Evolutionary conservation across 2,888 invertebrate genomes (phyloP).

Genomic region (Mythimna albipuncta): DNA sequence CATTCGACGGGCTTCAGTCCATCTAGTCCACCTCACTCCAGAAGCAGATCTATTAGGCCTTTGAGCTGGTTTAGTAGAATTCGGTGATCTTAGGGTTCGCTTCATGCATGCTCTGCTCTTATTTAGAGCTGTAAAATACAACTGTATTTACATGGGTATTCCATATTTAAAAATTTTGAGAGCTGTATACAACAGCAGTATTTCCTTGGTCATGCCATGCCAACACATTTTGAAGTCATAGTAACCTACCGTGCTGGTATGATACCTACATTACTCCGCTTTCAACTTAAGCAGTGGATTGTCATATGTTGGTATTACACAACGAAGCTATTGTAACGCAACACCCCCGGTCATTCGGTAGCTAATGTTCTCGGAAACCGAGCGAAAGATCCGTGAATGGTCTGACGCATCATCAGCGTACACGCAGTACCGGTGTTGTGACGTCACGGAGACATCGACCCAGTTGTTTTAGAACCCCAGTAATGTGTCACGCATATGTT

Average conservation of each 20-base stretch:
- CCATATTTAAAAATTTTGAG: too few species aligned
- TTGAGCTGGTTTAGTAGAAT: too few species aligned
- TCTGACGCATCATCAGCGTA: conserved; percentile 66
- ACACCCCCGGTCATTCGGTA: conserved; percentile 36
- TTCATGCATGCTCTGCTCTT: too few species aligned
- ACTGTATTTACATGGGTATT: too few species aligned
- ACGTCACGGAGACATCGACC: conserved; percentile 63
- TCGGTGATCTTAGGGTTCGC: too few species aligned
- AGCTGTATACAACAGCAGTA: conserved; percentile 1
- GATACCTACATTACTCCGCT: conserved; percentile 35
- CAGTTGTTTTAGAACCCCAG: conserved; percentile 36
- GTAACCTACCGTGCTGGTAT: background rate
- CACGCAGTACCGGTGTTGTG: conserved; percentile 64
- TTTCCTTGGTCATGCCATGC: background rate
- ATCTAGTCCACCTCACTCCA: too few species aligned
- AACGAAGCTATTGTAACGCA: conserved; percentile 44
- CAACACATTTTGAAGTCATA: conserved; percentile 8
- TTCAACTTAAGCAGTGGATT: conserved; percentile 15
- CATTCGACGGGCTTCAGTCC: too few species aligned
- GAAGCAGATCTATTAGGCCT: too few species aligned
- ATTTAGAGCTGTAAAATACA: too few species aligned
- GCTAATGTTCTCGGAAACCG: conserved; percentile 63
- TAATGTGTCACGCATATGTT: conserved; percentile 17
- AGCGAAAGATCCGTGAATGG: conserved; percentile 65
- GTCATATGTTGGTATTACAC: conserved; percentile 39